Evolutionary conservation across 1,140 invertebrate species (phyloP).

Genomic region (Drosophila obscura): DNA sequence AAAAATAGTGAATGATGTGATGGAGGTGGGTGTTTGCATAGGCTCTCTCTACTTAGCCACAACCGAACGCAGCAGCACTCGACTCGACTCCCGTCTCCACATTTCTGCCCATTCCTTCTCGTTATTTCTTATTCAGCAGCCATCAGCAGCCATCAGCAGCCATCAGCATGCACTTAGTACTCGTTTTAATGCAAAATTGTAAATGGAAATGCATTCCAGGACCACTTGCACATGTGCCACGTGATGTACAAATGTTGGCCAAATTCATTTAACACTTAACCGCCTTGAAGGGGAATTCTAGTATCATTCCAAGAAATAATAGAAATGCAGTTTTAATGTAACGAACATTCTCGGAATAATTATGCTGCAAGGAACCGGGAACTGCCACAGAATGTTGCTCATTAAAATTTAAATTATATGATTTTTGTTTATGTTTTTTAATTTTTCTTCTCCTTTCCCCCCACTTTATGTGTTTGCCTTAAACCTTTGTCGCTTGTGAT

Average conservation of each 20-base stretch:
- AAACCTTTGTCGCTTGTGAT: conserved; percentile 65
- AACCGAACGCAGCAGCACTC: background rate
- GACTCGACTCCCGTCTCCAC: background rate
- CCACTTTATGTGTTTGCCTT: conserved; percentile 10
- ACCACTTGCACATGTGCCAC: conserved; percentile 36
- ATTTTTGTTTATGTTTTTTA: conserved; percentile 43
- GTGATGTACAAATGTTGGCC: conserved; percentile 40
- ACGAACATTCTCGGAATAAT: conserved; percentile 47
- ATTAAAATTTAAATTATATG: conserved; percentile 77
- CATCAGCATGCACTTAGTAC: conserved; percentile 38
- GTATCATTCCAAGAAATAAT: conserved; percentile 34
- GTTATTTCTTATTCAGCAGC: conserved; percentile 38
- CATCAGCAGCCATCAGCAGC: conserved; percentile 35
- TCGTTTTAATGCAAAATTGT: conserved; percentile 18
- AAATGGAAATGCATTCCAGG: conserved; percentile 42
- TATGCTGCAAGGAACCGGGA: background rate
- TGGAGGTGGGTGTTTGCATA: conserved; percentile 7
- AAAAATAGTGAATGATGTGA: conserved; percentile 39
- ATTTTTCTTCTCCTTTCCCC: conserved; percentile 20
- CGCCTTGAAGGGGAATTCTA: conserved; percentile 15
- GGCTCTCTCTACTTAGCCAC: background rate
- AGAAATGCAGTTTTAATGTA: conserved; percentile 44
- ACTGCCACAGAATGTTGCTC: conserved; percentile 44
- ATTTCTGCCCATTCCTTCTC: conserved; percentile 1
- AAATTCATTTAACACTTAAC: conserved; percentile 12